phyloP scores from a whole-genome alignment of 2,113 vertebrate genomes.

The Lepidothrix coronata region DNA sequence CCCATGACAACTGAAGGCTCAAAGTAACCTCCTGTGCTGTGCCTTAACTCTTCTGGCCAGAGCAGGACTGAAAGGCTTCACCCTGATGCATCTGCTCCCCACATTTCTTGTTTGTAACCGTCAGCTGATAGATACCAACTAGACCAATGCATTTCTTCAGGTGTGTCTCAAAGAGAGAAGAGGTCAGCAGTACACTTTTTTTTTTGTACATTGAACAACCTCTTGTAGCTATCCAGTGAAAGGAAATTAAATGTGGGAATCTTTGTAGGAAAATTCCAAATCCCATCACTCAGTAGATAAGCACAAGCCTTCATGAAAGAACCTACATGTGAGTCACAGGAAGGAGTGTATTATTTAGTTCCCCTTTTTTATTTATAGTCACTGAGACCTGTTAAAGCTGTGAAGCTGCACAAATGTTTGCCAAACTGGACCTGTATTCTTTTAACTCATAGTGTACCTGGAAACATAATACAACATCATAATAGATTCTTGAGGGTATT shows the following conservation, averaged over 20 bases:
- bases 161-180: background rate
- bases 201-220: background rate
- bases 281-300: background rate
- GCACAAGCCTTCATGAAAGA: background rate
- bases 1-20: background rate
- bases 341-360: conserved; percentile 6
- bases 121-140: background rate
- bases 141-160: background rate
- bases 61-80: background rate
- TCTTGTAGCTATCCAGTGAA: background rate
- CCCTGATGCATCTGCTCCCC: background rate
- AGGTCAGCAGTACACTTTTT: background rate
- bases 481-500: background rate
- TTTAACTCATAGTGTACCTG: background rate
- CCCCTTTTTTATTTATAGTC: background rate
- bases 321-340: background rate
- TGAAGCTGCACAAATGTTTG: background rate
- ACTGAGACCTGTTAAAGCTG: background rate
- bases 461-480: background rate
- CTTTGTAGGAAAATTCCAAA: background rate
- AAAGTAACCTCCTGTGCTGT: background rate
- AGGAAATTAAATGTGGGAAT: background rate
- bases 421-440: background rate
- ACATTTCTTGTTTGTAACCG: background rate
- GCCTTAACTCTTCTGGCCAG: background rate